phyloP scores from a whole-genome alignment of 1,140 invertebrate genomes.

The Pseudomyrmex flavicornis region DNA sequence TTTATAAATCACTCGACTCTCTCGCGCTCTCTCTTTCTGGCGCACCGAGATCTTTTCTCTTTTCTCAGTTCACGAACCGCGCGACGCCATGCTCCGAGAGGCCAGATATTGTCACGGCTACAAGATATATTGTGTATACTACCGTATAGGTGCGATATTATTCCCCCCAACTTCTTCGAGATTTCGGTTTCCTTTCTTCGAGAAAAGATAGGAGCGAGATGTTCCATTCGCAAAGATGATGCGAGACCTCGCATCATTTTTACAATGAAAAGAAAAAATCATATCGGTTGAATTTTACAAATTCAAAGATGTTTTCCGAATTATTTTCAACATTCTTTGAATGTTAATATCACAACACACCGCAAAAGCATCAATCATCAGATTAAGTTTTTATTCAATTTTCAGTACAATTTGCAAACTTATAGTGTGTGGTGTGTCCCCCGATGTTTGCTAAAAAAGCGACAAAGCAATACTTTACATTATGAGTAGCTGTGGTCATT shows the following conservation, averaged over 20 bases:
- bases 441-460: no score
- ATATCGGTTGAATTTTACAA: no score
- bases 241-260: not conserved
- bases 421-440: no score
- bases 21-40: not conserved
- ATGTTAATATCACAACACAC: no score
- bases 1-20: constrained; percentile 77
- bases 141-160: constrained; percentile 51
- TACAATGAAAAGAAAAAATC: no score
- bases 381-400: no score
- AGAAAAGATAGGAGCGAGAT: not conserved
- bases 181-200: not conserved
- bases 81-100: constrained; percentile 6
- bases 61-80: constrained; percentile 51
- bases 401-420: no score
- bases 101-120: constrained; percentile 46
- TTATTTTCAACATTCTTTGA: no score
- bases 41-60: not conserved
- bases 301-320: no score
- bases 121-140: constrained; percentile 54
- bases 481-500: no score
- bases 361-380: no score
- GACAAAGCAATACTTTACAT: no score
- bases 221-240: constrained; percentile 1
- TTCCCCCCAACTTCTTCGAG: not conserved